phyloP scores from a whole-genome alignment of 2,113 vertebrate genomes.

The Lepus europaeus region DNA sequence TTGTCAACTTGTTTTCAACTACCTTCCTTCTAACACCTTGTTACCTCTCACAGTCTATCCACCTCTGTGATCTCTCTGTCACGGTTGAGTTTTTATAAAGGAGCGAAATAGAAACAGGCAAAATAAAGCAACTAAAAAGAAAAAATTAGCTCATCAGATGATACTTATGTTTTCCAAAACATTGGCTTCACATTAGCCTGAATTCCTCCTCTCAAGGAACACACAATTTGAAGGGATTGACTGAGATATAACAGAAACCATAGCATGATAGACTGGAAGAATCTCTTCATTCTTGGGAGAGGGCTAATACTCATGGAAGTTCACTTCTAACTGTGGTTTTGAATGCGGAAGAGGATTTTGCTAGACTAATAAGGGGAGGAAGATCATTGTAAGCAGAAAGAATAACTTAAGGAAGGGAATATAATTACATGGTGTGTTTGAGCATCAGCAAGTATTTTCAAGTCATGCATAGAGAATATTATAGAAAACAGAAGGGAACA shows the following conservation, averaged over 20 bases:
- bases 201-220: background rate
- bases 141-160: background rate
- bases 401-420: background rate
- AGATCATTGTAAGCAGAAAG: background rate
- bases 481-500: background rate
- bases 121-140: background rate
- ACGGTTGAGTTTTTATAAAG: constrained; percentile 23
- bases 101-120: background rate
- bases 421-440: background rate
- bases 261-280: too few relatives aligned
- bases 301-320: background rate
- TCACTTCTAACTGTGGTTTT: background rate
- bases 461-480: background rate
- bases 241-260: background rate
- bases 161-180: background rate
- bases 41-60: background rate
- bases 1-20: constrained; percentile 2
- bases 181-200: background rate
- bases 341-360: background rate
- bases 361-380: background rate
- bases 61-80: background rate
- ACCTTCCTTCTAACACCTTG: constrained; percentile 5
- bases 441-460: background rate
- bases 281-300: background rate
- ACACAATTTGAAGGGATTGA: background rate